These are phyloP conservation scores for Eucriotettix oculatus DNA, from an alignment of 2,888 invertebrate genomes.

Conservation along the genomic window DNA sequence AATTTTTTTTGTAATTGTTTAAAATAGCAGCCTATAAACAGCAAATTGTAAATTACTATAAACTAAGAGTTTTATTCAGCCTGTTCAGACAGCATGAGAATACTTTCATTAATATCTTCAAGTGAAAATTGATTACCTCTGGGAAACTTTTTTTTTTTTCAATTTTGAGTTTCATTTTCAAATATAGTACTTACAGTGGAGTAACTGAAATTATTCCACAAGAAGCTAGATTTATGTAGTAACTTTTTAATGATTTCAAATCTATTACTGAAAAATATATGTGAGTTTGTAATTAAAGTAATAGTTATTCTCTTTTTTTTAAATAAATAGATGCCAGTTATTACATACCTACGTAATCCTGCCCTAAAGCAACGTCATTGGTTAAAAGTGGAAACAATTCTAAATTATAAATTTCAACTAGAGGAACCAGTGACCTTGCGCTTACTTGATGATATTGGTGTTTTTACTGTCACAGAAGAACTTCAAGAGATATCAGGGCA, in stretches of 20 bases:
- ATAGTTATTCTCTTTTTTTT: neutral
- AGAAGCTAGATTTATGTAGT: no score
- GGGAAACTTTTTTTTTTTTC: no score
- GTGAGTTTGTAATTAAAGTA: neutral
- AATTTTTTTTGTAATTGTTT: no score
- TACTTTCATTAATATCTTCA: no score
- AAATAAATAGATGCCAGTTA: conserved; percentile 38
- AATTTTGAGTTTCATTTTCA: no score
- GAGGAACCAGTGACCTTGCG: conserved; percentile 49
- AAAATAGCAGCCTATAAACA: no score
- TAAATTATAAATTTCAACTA: conserved; percentile 55
- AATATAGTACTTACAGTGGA: no score
- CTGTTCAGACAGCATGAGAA: no score
- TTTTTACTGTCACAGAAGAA: conserved; percentile 53
- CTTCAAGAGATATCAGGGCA: conserved; percentile 74
- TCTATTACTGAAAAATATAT: neutral
- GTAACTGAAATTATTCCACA: no score
- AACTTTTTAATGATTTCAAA: neutral
- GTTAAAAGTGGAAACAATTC: conserved; percentile 58
- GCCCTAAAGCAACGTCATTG: conserved; percentile 66
- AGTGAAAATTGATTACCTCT: no score
- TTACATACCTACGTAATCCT: conserved; percentile 66
- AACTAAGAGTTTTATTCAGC: no score
- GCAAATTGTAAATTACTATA: no score
- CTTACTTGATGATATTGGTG: conserved; percentile 51